Base-by-base conservation (phyloP, 2,888 invertebrate species). In the Argynnis bischoffii region DNA sequence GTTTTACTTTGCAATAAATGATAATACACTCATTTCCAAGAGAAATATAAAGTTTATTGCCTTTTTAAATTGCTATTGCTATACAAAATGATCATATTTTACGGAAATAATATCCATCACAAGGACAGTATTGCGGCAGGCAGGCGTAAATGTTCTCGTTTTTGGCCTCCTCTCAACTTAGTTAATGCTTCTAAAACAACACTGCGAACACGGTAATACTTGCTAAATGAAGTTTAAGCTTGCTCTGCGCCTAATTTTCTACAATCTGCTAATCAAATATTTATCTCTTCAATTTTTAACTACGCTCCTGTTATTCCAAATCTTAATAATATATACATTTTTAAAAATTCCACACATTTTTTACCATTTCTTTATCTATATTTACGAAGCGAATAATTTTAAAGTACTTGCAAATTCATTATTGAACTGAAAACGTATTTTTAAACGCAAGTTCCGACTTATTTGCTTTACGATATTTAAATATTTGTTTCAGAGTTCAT, bases 151-250 rank as follows among this genome's bases (percentile, higher is more conserved):
- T 85, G 89, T 83, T 87, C 87, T 87, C 88, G 86, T 85, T 90
- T 90, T 90, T 90, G 92, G 92, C 92, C 83, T 82, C 77, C 89
- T 85, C 86, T 89, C 90, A 91, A 92, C 81, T 89, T 87, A 87
- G 89, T 90, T 90, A 90, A 92, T 91, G 89, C 87, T 88, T 80
- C 82, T 85, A 87, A 88, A 90, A 90, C 90, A 90, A 87, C 84
- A 75, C 79, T 77, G 84, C 75, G 81, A 86, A 88, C 85, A 87
- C 74, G 71, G 75, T 72, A 74, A 75, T 77, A 77, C 73, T 77
- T 75, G 74, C 69, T 72, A 73, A 72, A 67, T 69, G 70, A 75
- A 76, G 70, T 75, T 75, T 70, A 64, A 69, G 70, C 73, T 74
- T 72, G 76, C 67, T 70, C 74, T 70, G 71, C 57, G 67, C 70